Evolutionary conservation across 2,888 invertebrate genomes (phyloP), one percentile per base, ranked within the genome.

Genomic region (Melanostoma mellinum): DNA sequence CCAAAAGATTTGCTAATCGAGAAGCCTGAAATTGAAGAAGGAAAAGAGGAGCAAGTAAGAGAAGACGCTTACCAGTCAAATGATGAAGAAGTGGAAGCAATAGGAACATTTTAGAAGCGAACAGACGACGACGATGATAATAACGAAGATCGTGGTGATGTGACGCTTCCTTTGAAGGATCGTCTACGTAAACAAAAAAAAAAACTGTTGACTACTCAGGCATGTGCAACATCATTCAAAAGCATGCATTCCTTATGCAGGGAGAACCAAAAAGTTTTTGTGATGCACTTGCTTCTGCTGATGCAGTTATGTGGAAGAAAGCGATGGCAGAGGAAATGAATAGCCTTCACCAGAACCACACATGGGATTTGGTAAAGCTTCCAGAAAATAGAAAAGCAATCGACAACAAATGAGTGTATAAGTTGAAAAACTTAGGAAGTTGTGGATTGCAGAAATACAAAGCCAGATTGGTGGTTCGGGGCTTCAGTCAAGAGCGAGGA

Each of bases 331-430:
- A 20, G 20, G 20, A 20, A 20, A 20, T 20, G 20, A 20, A 20
- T 20, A 20, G 20, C 20, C 20, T 20, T 20, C 20, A 20, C 1
- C 20, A 20, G 20, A 20, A 20, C 20, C 20, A 20, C 20, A 20
- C 20, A 20, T 20, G 20, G 20, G 20, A 20, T 20, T 20, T 20
- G 20, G 20, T 20, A 20, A 20, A 20, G 20, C 20, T 20, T 32
- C 69, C 68, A 3, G 33, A 48, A 38, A 55, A 44, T 20, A 32
- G 8, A 10, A 68, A 67, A 6, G 10, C 67, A 5, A 56, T 77
- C 0, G 69, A 77, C 30, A 77, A 77, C 20, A 60, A 61, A 10
- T 82, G 82, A 76, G 68, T 73, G 40, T 77, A 46, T 9, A 82
- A 48, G 30, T 30, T 42, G 3, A 58, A 58, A 58, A 42, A 5